Evolutionary conservation across 2,113 vertebrate genomes (phyloP).

Genomic region (Dasyurus viverrinus): DNA sequence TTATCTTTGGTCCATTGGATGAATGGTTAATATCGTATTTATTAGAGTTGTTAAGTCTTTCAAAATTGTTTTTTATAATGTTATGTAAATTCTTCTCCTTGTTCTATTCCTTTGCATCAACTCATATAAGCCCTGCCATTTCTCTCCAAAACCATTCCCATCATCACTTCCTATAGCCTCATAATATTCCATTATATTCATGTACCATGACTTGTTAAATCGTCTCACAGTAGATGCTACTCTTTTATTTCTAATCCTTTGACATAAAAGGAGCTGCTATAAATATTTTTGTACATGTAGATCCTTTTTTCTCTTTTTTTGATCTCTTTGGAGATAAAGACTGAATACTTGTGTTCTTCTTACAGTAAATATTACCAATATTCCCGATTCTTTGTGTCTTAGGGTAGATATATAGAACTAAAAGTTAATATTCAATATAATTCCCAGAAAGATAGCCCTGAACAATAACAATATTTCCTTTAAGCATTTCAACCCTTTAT

Average conservation of each 20-base stretch:
- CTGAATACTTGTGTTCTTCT: not conserved
- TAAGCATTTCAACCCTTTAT: not conserved
- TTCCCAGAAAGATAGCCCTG: not conserved
- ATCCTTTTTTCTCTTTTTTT: not conserved
- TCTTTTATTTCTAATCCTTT: not conserved
- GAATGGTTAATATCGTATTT: not conserved
- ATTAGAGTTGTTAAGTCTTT: not conserved
- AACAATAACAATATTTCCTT: not conserved
- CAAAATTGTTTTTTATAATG: not conserved
- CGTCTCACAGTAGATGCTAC: not conserved
- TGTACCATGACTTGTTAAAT: not conserved
- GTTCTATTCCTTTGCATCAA: not conserved
- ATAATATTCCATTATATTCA: not conserved
- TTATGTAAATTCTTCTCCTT: not conserved
- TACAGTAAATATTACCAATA: not conserved
- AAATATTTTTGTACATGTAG: not conserved
- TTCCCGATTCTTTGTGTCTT: not conserved
- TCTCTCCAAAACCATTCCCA: not conserved
- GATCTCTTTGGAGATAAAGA: not conserved
- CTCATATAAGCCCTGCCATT: not conserved
- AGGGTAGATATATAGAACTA: not conserved
- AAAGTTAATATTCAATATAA: not conserved
- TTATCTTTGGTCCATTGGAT: not conserved
- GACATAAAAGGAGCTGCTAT: not conserved
- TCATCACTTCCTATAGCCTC: not conserved